Evolutionary conservation across 30 jellyfish, hydroid and myxozoan species (phyloP).

Genomic region (Pelagia noctiluca): DNA sequence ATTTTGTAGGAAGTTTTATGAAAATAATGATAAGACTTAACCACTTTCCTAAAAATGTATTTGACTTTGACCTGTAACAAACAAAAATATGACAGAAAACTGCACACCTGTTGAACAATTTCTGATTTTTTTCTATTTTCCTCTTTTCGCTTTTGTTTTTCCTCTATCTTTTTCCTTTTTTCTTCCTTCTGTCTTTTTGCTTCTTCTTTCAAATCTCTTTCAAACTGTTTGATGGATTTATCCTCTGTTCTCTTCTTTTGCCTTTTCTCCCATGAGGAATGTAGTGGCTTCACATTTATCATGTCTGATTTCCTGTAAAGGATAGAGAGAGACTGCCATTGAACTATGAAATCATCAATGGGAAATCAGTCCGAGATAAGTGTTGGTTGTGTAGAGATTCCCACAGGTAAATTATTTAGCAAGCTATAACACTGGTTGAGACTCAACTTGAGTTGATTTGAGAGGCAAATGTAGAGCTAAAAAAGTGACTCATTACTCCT

Average conservation of each 20-base stretch:
- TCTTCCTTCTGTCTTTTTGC: conserved; percentile 78
- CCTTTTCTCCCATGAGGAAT: conserved; percentile 80
- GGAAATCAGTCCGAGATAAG: too few species aligned
- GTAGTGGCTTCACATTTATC: conserved; percentile 91
- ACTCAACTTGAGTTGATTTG: too few species aligned
- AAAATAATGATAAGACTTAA: background rate
- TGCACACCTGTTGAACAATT: conserved; percentile 85
- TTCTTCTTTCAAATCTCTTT: conserved; percentile 82
- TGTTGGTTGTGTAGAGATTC: too few species aligned
- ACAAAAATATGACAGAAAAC: too few species aligned
- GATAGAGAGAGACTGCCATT: too few species aligned
- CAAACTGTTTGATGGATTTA: conserved; percentile 64
- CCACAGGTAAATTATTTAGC: too few species aligned
- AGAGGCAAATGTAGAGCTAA: too few species aligned
- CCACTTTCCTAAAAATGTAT: background rate
- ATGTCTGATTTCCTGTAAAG: conserved; percentile 79
- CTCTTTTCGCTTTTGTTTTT: conserved; percentile 81
- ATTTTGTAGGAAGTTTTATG: too few species aligned
- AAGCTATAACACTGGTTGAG: too few species aligned
- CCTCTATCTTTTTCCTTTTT: conserved; percentile 72
- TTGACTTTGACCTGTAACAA: background rate
- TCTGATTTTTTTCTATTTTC: conserved; percentile 88
- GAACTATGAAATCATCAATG: too few species aligned
- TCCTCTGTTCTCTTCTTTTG: conserved; percentile 74
- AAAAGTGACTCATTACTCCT: too few species aligned